A percentile compares a stretch with the other conserved stretches of the same genome.
These are phyloP conservation scores for Gryllus longicercus DNA, from an alignment of 2,888 invertebrate genomes.

Conservation along the genomic window DNA sequence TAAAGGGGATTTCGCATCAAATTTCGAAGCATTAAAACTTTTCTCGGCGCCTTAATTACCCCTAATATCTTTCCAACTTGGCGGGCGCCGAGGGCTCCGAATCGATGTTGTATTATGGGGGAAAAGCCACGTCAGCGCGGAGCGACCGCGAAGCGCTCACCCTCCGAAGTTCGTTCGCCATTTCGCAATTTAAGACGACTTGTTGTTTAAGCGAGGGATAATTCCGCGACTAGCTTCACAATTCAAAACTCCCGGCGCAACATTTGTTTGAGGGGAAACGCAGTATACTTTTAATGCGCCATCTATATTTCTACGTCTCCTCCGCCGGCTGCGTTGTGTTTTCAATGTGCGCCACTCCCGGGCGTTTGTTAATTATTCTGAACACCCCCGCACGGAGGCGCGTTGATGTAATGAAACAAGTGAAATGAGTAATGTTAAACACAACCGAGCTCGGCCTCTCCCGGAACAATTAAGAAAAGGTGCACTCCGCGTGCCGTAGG, in stretches of 20 bases:
- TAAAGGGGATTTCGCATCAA: constrained; percentile 17
- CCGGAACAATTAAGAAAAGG: background rate
- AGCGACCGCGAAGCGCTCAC: background rate
- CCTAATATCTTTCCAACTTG: background rate
- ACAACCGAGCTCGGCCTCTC: background rate
- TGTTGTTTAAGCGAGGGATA: constrained; percentile 17
- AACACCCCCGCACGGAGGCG: background rate
- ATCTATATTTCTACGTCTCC: constrained; percentile 17
- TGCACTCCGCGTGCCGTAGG: too few species aligned
- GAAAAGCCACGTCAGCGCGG: background rate
- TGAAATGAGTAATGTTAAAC: background rate
- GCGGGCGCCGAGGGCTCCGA: background rate
- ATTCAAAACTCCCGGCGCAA: background rate
- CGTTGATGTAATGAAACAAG: background rate
- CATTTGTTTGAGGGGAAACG: background rate
- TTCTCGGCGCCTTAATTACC: constrained; percentile 6
- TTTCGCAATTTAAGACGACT: background rate
- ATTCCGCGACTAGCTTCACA: background rate
- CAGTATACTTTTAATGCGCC: background rate
- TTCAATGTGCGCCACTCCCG: background rate
- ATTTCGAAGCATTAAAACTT: constrained; percentile 17
- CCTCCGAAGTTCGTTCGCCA: background rate
- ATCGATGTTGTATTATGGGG: constrained; percentile 4
- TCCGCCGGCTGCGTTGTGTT: background rate
- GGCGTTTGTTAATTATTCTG: background rate